Evolutionary conservation across 2,888 invertebrate species (phyloP).

Genomic region (Eupsilia transversa): DNA sequence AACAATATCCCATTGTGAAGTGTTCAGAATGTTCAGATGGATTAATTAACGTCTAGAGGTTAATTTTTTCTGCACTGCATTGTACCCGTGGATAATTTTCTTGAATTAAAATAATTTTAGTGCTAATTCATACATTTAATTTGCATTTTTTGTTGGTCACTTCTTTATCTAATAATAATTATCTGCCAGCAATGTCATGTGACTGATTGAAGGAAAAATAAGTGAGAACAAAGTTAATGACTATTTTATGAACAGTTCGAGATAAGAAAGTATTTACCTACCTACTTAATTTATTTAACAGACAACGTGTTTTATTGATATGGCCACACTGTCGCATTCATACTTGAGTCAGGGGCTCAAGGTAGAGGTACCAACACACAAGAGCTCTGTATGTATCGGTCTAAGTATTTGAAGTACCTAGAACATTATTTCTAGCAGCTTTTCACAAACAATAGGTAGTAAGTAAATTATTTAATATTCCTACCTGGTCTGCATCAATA

Average conservation of each 20-base stretch:
- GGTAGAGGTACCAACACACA: slow-evolving; percentile 2
- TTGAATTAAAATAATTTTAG: slow-evolving; percentile 47
- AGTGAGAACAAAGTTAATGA: slow-evolving; percentile 20
- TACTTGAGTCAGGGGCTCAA: slow-evolving; percentile 1
- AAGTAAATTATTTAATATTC: background rate
- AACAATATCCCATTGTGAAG: slow-evolving; percentile 73
- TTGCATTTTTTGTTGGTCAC: slow-evolving; percentile 44
- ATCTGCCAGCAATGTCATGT: slow-evolving; percentile 16
- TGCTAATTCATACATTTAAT: slow-evolving; percentile 50
- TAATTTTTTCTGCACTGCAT: slow-evolving; percentile 58
- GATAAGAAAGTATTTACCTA: slow-evolving; percentile 20
- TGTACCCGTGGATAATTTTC: slow-evolving; percentile 51
- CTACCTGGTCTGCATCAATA: background rate
- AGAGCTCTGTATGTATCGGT: slow-evolving; percentile 3
- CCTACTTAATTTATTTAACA: background rate
- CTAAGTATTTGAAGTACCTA: slow-evolving; percentile 17
- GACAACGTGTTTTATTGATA: slow-evolving; percentile 8
- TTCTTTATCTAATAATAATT: slow-evolving; percentile 10
- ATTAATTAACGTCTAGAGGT: slow-evolving; percentile 68
- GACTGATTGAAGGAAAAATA: slow-evolving; percentile 11
- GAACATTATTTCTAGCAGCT: background rate
- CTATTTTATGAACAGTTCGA: slow-evolving; percentile 27
- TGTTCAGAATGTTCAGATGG: slow-evolving; percentile 66
- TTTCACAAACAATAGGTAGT: slow-evolving; percentile 10
- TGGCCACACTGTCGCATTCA: slow-evolving; percentile 10